phyloP scores from a whole-genome alignment of 2,113 vertebrate genomes.

The Gnathonemus longibarbis region DNA sequence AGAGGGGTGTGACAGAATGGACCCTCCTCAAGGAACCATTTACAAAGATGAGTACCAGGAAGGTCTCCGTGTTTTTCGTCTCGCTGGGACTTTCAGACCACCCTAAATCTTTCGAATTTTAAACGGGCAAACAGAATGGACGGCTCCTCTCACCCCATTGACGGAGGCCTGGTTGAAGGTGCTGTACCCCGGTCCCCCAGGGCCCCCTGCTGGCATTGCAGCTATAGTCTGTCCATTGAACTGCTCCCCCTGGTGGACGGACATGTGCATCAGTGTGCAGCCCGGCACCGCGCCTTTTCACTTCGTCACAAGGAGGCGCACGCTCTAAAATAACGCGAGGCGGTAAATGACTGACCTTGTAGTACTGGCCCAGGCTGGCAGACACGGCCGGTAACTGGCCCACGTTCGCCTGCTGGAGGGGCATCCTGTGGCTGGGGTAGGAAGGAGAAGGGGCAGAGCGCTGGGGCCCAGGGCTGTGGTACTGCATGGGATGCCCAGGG shows the following conservation, averaged over 20 bases:
- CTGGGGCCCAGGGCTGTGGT: slow-evolving; percentile 61
- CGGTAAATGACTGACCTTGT: slow-evolving; percentile 64
- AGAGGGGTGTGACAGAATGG: background rate
- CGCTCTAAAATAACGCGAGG: background rate
- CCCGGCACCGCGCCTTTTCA: background rate
- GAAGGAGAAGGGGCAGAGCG: slow-evolving; percentile 71
- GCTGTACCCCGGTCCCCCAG: slow-evolving; percentile 45
- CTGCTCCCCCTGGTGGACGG: slow-evolving; percentile 66
- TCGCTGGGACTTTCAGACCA: background rate
- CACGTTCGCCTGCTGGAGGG: slow-evolving; percentile 58
- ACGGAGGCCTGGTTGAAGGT: slow-evolving; percentile 66
- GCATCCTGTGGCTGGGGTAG: slow-evolving; percentile 75
- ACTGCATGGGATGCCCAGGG: slow-evolving; percentile 69
- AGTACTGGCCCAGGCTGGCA: slow-evolving; percentile 64
- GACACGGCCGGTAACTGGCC: slow-evolving; percentile 65
- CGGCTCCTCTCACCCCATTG: slow-evolving; percentile 58
- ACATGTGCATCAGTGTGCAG: background rate
- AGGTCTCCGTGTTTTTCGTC: background rate
- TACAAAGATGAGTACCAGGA: background rate
- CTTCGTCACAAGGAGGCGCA: background rate
- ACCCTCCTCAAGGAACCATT: background rate
- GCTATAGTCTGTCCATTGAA: slow-evolving; percentile 74
- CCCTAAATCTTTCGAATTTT: background rate
- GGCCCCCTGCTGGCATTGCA: slow-evolving; percentile 42
- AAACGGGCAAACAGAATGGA: background rate